Evolutionary conservation across 2,113 vertebrate species (phyloP), one percentile per base, ranked within the genome.

Genomic region (Ceratotherium simum): DNA sequence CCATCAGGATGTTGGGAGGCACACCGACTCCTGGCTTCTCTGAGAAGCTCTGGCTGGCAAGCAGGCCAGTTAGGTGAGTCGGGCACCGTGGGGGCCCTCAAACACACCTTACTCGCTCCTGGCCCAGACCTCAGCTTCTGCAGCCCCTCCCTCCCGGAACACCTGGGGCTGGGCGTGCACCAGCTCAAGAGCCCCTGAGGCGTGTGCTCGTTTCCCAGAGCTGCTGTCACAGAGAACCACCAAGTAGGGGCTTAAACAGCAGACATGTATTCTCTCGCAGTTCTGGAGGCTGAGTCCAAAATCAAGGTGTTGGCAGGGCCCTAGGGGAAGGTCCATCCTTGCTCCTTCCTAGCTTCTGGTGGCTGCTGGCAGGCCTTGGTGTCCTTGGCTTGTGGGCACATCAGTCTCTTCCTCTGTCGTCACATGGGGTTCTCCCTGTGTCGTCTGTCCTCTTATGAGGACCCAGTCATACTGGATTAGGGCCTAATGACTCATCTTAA

Each of bases 161-260:
- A 8, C 29, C 0, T 8, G n/a, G 12, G 31, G 46, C 31, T 17
- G 85, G 36, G 39, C 48, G n/a, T 12, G 0, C 20, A 13, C 20
- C 16, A 14, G 62, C 51, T 73, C 46, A 1, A 16, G 29, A 20
- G 88, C 17, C 6, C 33, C 0, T 0, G 60, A 70, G 42, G 17
- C 0, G 0, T 0, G 9, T 14, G 2, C 6, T 1, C 7, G n/a
- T 70, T 73, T 51, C 25, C 46, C 8, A 14, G 31, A 29, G 79
- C 79, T 25, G 12, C 69, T 0, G 3, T 36, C 25, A 56, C 64
- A 21, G 11, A 16, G 23, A 1, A 7, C 60, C 31, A 2, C 56
- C 3, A 1, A 3, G 20, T 2, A 29, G 62, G 69, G 56, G n/a
- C 27, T n/a, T 3, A 3, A 20, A n/a, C 21, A 3, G 5, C 39